A percentile compares a stretch with the other conserved stretches of the same genome.
phyloP scores from a whole-genome alignment of 2,113 vertebrate genomes.

The Hystrix brachyura region DNA sequence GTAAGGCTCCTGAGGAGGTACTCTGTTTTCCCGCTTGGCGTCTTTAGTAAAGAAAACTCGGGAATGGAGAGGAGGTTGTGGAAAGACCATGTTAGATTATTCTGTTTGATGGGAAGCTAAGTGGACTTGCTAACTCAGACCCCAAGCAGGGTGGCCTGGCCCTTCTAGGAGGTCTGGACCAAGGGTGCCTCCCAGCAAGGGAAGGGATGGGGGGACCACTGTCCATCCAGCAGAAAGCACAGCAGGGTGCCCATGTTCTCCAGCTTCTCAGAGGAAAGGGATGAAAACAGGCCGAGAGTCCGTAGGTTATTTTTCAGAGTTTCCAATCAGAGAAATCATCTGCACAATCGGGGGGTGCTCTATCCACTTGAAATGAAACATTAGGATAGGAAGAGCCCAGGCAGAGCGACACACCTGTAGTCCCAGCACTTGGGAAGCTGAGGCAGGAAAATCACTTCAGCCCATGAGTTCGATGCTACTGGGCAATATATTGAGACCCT shows the following conservation, averaged over 20 bases:
- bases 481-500: background rate
- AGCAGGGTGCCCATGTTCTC: background rate
- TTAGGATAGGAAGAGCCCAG: background rate
- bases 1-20: background rate
- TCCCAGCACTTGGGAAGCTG: background rate
- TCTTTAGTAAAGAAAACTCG: background rate
- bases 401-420: background rate
- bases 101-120: background rate
- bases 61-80: background rate
- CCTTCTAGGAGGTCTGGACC: background rate
- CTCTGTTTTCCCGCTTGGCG: background rate
- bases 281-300: background rate
- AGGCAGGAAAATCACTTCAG: background rate
- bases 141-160: background rate
- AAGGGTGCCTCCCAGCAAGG: background rate
- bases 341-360: background rate
- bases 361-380: background rate
- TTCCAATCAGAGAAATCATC: background rate
- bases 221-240: background rate
- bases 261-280: background rate
- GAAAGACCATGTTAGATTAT: background rate
- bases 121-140: background rate
- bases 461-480: background rate
- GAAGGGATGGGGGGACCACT: background rate
- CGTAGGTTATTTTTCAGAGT: background rate